Evolutionary conservation across 2,888 invertebrate genomes (phyloP), one percentile per base, ranked within the genome.

Genomic region (Caenorhabditis imperialis): DNA sequence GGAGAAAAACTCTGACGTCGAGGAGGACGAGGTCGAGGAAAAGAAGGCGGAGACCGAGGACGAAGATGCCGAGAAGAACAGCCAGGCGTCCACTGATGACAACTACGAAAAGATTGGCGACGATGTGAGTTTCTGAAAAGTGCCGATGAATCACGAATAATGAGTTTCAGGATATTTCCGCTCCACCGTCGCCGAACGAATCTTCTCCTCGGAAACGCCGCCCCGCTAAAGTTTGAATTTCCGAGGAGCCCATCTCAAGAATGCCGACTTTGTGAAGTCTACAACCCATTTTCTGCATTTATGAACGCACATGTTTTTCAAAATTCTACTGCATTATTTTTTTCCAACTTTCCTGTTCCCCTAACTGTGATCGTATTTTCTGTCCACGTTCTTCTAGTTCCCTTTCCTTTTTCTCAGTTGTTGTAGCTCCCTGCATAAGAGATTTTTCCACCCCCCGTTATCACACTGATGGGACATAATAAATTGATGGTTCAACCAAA

Each of bases 31-130:
- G 1, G 50, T 22, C 12, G 45, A 44, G 69, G 44, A 63, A 50
- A 53, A 55, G 1, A 30, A 71, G 2, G 69, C 71, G 10, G 69
- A 67, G 2, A 51, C 65, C 16, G 69, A 67, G 2, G 54, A 69
- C 16, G 70, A 80, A n/a, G 73, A 74, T 20, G 60, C 61, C 1
- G 71, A 78, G 33, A 71, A 81, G 20, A 20, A 62, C 16, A 71
- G 71, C 23, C 57, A 79, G 22, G 54, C 65, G 0, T 74, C 74
- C 14, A 55, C 67, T 0, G 76, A 76, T 38, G 78, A 77, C 3
- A 63, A 72, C 27, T 72, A 65, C 23, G 76, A 72, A 33, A 74
- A 78, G 48, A 63, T 73, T 50, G 78, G 40, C 1, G 77, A 75
- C 3, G 75, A 69, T 27, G 69, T 60, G 33, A 61, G 33, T 30